Conservation (phyloP, 1,140 invertebrate species). For the Polypedilum vanderplanki region DNA sequence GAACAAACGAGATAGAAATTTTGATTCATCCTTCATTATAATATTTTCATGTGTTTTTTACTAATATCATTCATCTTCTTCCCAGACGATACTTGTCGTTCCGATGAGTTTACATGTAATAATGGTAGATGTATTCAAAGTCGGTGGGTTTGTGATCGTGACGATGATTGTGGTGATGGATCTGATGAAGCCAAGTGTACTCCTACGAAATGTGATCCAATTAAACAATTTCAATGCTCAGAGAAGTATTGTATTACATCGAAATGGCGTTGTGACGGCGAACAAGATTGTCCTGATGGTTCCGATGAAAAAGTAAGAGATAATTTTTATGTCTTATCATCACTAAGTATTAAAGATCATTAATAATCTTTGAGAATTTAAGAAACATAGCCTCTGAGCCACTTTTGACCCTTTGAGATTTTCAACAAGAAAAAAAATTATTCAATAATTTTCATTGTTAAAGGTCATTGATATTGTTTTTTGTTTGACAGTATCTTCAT, state of each 20-base stretch:
- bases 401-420: neutral
- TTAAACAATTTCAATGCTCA: conserved; percentile 63
- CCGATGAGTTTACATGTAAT: conserved; percentile 82
- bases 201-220: conserved; percentile 56
- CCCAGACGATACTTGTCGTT: conserved; percentile 75
- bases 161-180: conserved; percentile 77
- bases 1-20: too few relatives aligned
- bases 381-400: neutral
- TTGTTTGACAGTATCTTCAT: too few relatives aligned
- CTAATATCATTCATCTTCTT: conserved; percentile 29
- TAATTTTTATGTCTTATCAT: neutral
- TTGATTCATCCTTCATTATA: too few relatives aligned
- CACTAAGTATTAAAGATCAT: neutral
- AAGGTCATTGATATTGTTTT: neutral
- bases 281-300: conserved; percentile 72
- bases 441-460: too few relatives aligned
- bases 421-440: neutral
- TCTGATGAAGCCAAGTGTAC: conserved; percentile 74
- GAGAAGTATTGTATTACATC: conserved; percentile 62
- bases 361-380: neutral
- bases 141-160: conserved; percentile 79
- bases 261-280: conserved; percentile 79
- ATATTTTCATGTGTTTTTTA: too few relatives aligned
- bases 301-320: conserved; percentile 66
- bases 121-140: conserved; percentile 83